Evolutionary conservation across 2,113 vertebrate genomes (phyloP).

Genomic region (Phainopepla nitens): DNA sequence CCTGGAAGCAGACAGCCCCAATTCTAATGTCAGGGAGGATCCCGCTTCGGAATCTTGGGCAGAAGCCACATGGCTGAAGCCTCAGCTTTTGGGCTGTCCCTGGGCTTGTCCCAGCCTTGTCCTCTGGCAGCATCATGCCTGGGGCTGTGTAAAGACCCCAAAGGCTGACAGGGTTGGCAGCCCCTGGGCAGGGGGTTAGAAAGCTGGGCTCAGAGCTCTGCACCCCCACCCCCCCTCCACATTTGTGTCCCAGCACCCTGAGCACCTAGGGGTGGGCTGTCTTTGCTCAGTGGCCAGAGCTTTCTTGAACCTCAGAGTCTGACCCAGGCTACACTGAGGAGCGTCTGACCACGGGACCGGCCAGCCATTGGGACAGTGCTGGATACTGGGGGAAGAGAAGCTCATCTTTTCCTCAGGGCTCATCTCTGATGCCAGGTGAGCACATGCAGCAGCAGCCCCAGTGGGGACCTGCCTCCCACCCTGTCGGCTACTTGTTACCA

Average conservation of each 20-base stretch:
- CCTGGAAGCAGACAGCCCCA: background rate
- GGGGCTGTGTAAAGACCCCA: background rate
- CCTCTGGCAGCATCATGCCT: fast-evolving
- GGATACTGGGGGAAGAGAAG: background rate
- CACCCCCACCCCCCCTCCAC: too few relatives aligned
- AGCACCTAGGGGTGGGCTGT: background rate
- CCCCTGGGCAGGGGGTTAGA: background rate
- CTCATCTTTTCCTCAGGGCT: background rate
- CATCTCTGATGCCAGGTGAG: background rate
- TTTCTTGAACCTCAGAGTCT: background rate
- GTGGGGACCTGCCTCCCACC: background rate
- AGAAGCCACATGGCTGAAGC: background rate
- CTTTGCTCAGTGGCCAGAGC: background rate
- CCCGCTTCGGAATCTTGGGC: background rate
- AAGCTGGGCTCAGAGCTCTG: background rate
- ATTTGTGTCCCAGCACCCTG: background rate
- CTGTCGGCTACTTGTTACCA: background rate
- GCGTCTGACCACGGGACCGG: background rate
- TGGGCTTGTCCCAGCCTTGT: background rate
- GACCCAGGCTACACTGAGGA: background rate
- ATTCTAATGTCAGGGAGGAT: background rate
- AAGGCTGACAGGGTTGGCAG: background rate
- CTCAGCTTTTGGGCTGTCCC: background rate
- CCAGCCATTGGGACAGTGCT: background rate
- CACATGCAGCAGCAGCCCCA: fast-evolving